Evolutionary conservation across 1,140 invertebrate species (phyloP), one percentile per base, ranked within the genome.

Genomic region (Littorina saxatilis): DNA sequence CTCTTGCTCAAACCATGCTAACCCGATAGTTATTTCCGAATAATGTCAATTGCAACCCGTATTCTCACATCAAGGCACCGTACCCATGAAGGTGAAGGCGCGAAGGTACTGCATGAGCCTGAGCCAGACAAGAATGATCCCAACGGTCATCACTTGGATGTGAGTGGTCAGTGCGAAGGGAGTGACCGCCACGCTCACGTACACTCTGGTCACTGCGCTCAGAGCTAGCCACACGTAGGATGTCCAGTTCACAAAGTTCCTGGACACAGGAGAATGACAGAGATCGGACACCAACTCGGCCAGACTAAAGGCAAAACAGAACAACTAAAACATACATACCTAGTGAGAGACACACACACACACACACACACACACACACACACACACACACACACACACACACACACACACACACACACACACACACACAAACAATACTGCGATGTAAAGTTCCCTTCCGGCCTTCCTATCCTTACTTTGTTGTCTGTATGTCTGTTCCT

Each of bases 231-330:
- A 80, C 2, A 87, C 52, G 58, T 92, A 92, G 75, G 89, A 90
- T 9, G 88, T 82, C 90, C 90, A 92, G 82, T 92, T 90, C 85
- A 91, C 90, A 43, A 89, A 84, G 66, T 92, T 92, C 91, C 91
- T 91, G 76, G 47, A 58, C 32, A 50, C 29, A 0, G n/a, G n/a
- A n/a, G n/a, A n/a, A n/a, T n/a, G n/a, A n/a, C n/a, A n/a, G n/a
- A n/a, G n/a, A n/a, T n/a, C 55, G n/a, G 9, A 58, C 55, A 58
- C 55, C 9, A 9, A 58, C n/a, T 5, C n/a, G n/a, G 9, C 9
- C n/a, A 23, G 4, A 58, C 55, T 4, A 9, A 58, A 9, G n/a
- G 9, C 9, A 4, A 58, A 9, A 58, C 55, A 23, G 9, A 58
- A 9, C 4, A 9, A 58, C 55, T 4, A 9, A 58, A 9, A 58